phyloP scores from a whole-genome alignment of 2,888 invertebrate species.

The Fabriciana adippe region DNA sequence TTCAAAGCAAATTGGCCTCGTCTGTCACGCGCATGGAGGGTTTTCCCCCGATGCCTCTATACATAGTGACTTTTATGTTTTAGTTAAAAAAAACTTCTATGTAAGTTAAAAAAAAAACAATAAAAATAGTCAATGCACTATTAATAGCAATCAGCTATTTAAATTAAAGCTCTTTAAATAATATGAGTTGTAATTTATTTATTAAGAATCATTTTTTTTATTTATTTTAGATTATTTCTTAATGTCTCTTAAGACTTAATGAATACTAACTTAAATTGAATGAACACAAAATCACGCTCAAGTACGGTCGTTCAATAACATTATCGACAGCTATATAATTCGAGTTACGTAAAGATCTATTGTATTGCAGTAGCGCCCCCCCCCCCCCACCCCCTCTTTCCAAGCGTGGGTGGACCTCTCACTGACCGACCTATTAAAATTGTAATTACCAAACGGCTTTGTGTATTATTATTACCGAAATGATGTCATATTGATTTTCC shows the following conservation, averaged over 20 bases:
- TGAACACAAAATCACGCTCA: constrained; percentile 41
- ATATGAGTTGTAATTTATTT: too few relatives aligned
- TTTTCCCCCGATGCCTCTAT: constrained; percentile 42
- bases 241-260: not conserved
- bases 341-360: constrained; percentile 62
- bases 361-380: constrained; percentile 52
- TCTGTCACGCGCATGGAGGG: constrained; percentile 40
- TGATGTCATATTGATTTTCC: constrained; percentile 65
- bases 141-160: too few relatives aligned
- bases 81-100: not conserved
- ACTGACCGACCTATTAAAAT: constrained; percentile 77
- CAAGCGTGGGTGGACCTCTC: constrained; percentile 43
- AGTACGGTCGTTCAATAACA: constrained; percentile 52
- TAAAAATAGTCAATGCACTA: not conserved
- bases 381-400: constrained; percentile 41
- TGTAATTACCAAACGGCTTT: constrained; percentile 71
- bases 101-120: not conserved
- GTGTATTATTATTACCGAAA: constrained; percentile 71
- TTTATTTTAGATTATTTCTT: not conserved
- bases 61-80: constrained; percentile 24
- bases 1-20: constrained; percentile 43
- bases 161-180: too few relatives aligned
- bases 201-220: not conserved
- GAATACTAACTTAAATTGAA: constrained; percentile 22
- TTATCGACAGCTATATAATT: constrained; percentile 66